A percentile compares a stretch with the other conserved stretches of the same genome.
These are phyloP conservation scores for Oopsacas minuta DNA, from an alignment of 37 sponge, comb jelly and placozoan genomes.

Conservation along the genomic window DNA sequence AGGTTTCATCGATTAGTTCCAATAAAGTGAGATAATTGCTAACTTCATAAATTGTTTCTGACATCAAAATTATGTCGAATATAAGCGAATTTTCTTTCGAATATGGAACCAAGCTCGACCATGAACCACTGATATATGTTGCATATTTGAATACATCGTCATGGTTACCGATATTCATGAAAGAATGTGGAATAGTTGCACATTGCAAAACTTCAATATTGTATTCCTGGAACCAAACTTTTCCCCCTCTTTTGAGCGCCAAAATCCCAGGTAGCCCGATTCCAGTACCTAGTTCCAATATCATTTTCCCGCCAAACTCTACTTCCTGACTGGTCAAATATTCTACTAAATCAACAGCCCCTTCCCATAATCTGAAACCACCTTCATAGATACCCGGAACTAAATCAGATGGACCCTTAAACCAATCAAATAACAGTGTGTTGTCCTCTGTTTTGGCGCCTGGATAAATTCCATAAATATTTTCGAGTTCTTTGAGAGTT, in stretches of 20 bases:
- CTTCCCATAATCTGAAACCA: conserved; percentile 91
- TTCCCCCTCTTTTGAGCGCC: conserved; percentile 46
- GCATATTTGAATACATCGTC: conserved; percentile 12
- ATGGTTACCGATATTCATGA: conserved; percentile 23
- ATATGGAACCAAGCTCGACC: conserved; percentile 1
- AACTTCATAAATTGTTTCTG: conserved; percentile 81
- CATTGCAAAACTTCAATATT: conserved; percentile 68
- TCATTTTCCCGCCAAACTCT: conserved; percentile 20
- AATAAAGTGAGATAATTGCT: conserved; percentile 48
- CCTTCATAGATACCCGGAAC: conserved; percentile 85
- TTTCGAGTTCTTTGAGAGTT: neutral
- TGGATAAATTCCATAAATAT: neutral
- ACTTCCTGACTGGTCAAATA: conserved; percentile 22
- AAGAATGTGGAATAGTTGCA: conserved; percentile 60
- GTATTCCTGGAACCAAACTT: conserved; percentile 79
- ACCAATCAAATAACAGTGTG: neutral
- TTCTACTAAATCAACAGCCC: conserved; percentile 59
- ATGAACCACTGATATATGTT: neutral
- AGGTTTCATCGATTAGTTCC: conserved; percentile 29
- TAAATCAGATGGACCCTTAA: conserved; percentile 46
- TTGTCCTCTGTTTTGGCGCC: neutral
- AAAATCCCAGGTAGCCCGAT: conserved; percentile 71
- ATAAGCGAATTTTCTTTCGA: neutral
- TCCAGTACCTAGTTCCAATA: conserved; percentile 92
- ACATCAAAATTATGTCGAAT: conserved; percentile 78